These are phyloP conservation scores for Merops nubicus DNA, from an alignment of 2,113 vertebrate species.

Conservation along the genomic window DNA sequence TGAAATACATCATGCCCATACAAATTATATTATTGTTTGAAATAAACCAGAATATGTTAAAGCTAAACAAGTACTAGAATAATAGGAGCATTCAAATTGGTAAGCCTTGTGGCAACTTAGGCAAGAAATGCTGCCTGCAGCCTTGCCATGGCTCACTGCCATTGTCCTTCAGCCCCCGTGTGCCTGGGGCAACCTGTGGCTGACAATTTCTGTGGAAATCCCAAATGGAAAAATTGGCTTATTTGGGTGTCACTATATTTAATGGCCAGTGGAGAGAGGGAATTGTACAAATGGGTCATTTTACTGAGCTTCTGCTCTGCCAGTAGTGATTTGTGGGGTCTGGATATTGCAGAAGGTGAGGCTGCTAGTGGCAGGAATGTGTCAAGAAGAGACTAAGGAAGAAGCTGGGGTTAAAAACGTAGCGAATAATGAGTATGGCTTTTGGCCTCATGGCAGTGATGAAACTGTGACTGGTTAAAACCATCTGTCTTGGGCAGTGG, in stretches of 20 bases:
- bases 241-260: background rate
- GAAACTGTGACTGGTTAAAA: background rate
- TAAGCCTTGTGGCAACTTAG: background rate
- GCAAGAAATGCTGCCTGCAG: background rate
- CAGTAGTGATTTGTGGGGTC: background rate
- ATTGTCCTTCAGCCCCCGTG: accelerated
- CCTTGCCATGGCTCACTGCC: background rate
- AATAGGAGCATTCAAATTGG: background rate
- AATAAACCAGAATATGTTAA: constrained; percentile 31
- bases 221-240: background rate
- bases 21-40: constrained; percentile 56
- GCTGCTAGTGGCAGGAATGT: background rate
- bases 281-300: background rate
- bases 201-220: background rate
- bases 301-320: background rate
- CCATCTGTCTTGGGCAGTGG: background rate
- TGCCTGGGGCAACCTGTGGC: background rate
- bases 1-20: constrained; percentile 42
- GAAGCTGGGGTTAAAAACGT: background rate
- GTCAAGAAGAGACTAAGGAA: background rate
- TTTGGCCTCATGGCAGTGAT: background rate
- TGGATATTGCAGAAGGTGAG: background rate
- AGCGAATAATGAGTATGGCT: background rate
- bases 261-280: background rate
- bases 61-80: background rate